Percentiles rank a stretch among this genome's conserved stretches.
phyloP scores from a whole-genome alignment of 2,113 vertebrate genomes.

The Oncorhynchus masou region DNA sequence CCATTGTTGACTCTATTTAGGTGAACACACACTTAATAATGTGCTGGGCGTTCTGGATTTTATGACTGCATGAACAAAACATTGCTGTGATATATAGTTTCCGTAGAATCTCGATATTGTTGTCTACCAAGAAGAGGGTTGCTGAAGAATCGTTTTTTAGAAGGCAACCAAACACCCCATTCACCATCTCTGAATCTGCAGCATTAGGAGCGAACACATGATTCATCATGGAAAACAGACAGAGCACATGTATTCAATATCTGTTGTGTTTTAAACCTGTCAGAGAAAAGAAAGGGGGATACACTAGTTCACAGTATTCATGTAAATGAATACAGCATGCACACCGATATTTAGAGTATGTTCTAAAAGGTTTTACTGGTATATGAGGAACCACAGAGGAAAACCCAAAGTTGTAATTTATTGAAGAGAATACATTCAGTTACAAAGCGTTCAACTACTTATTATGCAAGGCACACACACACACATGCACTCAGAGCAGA shows the following conservation, averaged over 20 bases:
- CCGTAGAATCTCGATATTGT: no score
- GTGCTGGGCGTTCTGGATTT: background rate
- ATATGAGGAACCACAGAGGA: conserved; percentile 54
- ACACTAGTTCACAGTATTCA: conserved; percentile 20
- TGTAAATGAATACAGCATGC: conserved; percentile 5
- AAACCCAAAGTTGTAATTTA: conserved; percentile 70
- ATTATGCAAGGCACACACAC: conserved; percentile 58
- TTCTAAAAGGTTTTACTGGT: conserved; percentile 44
- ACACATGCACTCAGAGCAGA: conserved; percentile 15
- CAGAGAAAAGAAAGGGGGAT: conserved; percentile 24
- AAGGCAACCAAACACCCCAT: conserved; percentile 42
- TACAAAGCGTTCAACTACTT: conserved; percentile 74
- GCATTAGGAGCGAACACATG: conserved; percentile 59
- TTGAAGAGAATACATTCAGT: conserved; percentile 60
- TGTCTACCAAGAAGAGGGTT: no score
- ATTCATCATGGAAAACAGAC: conserved; percentile 49
- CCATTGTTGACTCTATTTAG: background rate
- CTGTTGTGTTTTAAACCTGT: conserved; percentile 40
- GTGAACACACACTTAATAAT: no score
- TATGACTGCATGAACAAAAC: background rate
- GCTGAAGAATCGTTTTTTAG: no score
- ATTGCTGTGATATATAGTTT: background rate
- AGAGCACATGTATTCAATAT: conserved; percentile 52
- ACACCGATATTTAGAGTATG: conserved; percentile 53
- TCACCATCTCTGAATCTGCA: conserved; percentile 58